Percentiles rank a stretch among this genome's conserved stretches.
Conservation (phyloP, 2,888 invertebrate species). For the Eupithecia tripunctaria region DNA sequence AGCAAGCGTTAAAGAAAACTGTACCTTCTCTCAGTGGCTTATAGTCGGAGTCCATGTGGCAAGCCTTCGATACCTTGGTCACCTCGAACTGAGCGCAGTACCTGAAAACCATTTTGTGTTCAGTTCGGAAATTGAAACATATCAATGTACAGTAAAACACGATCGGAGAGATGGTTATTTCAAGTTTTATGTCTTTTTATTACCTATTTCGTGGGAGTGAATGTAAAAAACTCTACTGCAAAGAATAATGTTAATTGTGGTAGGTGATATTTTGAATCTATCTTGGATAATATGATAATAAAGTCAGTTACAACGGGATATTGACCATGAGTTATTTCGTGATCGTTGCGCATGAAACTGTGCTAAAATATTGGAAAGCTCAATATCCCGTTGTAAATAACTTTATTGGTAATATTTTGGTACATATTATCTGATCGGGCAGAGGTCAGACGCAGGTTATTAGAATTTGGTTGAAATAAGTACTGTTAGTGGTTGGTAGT, state of each 20-base stretch:
- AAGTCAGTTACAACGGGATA: too few relatives aligned
- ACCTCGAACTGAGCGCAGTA: conserved; percentile 95
- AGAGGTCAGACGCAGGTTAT: too few relatives aligned
- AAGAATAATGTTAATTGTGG: not conserved
- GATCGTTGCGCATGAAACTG: too few relatives aligned
- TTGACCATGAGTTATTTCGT: too few relatives aligned
- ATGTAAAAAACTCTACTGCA: not conserved
- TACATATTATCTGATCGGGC: too few relatives aligned
- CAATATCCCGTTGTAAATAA: too few relatives aligned
- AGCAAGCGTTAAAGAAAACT: conserved; percentile 37
- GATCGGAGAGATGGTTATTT: not conserved
- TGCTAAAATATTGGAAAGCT: too few relatives aligned
- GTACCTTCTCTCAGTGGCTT: conserved; percentile 90
- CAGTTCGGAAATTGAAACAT: conserved; percentile 53
- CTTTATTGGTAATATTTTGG: too few relatives aligned
- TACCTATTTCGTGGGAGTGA: not conserved
- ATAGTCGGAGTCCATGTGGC: conserved; percentile 90
- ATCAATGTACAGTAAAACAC: conserved; percentile 23
- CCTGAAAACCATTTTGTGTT: conserved; percentile 81
- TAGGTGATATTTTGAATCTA: not conserved
- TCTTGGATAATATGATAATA: too few relatives aligned
- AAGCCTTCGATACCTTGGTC: conserved; percentile 91
- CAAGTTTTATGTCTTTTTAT: conserved; percentile 4
- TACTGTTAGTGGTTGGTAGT: too few relatives aligned
- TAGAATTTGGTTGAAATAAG: too few relatives aligned